Conservation (phyloP, 2,797 vertebrate genomes). For the Catamblyrhynchus diadema region DNA sequence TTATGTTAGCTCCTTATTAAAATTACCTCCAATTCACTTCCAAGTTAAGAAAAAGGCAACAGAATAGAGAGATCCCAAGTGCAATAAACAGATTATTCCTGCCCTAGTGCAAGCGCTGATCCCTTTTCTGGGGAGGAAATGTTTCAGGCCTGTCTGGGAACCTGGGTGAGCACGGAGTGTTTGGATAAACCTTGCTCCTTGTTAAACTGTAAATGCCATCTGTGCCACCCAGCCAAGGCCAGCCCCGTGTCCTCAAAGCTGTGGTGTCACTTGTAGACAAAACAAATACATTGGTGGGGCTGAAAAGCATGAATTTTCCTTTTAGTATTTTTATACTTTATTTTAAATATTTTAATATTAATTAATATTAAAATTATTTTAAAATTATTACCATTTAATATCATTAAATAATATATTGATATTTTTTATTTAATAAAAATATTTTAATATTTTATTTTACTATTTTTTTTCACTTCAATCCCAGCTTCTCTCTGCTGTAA, state of each 20-base stretch:
- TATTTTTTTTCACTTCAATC: neutral
- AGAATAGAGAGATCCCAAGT: neutral
- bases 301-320: neutral
- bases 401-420: no score
- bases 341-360: no score
- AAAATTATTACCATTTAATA: no score
- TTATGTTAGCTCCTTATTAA: neutral
- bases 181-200: conserved; percentile 34
- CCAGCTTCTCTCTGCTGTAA: no score
- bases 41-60: neutral
- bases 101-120: neutral
- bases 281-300: accelerated
- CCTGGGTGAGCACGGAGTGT: neutral
- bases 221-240: neutral
- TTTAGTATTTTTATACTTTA: neutral
- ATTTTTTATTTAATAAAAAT: neutral
- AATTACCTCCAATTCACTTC: neutral
- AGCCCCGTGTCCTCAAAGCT: neutral
- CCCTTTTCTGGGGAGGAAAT: neutral
- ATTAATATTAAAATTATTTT: no score
- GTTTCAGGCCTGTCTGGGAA: neutral
- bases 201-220: conserved; percentile 42
- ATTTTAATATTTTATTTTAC: neutral
- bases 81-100: neutral
- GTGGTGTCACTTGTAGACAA: neutral